Evolutionary conservation across 2,888 invertebrate genomes (phyloP), one percentile per base, ranked within the genome.

Genomic region (Saturnia japonica): DNA sequence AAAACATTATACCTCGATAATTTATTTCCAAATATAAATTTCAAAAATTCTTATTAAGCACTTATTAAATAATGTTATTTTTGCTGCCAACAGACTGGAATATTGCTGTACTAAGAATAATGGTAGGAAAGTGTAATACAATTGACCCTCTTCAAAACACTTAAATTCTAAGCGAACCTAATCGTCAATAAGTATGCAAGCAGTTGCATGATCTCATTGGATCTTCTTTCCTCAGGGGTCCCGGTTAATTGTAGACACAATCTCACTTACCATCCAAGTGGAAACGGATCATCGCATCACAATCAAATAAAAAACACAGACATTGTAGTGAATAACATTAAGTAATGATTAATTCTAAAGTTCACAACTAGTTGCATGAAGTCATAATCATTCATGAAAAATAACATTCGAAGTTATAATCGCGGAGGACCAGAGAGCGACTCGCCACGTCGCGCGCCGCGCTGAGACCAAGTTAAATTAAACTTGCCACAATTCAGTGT

Each of bases 381-480:
- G 87, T 91, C 91, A 89, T n/a, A n/a, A n/a, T n/a, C n/a, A n/a
- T n/a, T n/a, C n/a, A n/a, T 91, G 91, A 90, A 90, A 91, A 91
- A 91, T 91, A 90, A 89, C 91, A 89, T 87, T 90, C 72, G 80
- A 91, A 91, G 85, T 90, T 90, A 86, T 91, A 89, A 91, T 88
- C 88, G 89, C 82, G 80, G 77, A 81, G 80, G 81, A 77, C 81
- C 81, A 78, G 80, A 78, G 81, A 85, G 88, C n/a, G n/a, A n/a
- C n/a, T n/a, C n/a, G n/a, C n/a, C n/a, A n/a, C n/a, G n/a, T n/a
- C n/a, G n/a, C n/a, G n/a, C 86, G 84, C 87, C 83, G 81, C 82
- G 78, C 82, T 14, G 57, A 28, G 85, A 76, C 77, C 79, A 91
- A 91, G 83, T 92, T 92, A 91, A 91, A 91, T 92, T 91, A 88